Percentiles rank a stretch among this genome's conserved stretches.
These are phyloP conservation scores for Amphipoea lucens DNA, from an alignment of 2,888 invertebrate genomes.

Conservation along the genomic window DNA sequence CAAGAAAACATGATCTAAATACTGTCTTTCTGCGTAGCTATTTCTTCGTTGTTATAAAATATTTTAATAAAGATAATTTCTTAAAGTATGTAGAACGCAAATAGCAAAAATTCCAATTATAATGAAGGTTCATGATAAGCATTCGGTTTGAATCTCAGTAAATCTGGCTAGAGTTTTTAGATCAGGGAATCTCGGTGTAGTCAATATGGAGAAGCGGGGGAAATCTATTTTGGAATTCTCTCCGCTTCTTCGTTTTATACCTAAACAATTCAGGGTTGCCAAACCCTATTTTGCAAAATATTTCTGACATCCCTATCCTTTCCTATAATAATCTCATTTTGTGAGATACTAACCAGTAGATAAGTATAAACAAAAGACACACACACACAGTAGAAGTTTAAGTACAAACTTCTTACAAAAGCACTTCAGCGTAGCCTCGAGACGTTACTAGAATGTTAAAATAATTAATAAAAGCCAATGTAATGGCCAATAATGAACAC, in stretches of 20 bases:
- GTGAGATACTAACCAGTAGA: too few species aligned
- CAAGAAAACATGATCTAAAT: background rate
- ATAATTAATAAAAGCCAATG: background rate
- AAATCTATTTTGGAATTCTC: slow-evolving; percentile 7
- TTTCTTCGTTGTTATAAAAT: slow-evolving; percentile 9
- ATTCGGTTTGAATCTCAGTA: slow-evolving; percentile 26
- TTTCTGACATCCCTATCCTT: background rate
- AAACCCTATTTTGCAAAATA: background rate
- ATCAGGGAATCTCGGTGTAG: slow-evolving; percentile 10
- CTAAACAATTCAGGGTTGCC: background rate
- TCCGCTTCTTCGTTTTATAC: background rate
- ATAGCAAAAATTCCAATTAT: slow-evolving; percentile 34
- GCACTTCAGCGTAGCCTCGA: background rate
- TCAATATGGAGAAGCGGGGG: background rate
- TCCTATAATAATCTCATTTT: too few species aligned
- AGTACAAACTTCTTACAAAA: background rate
- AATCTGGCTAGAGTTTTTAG: slow-evolving; percentile 31
- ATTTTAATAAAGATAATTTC: background rate
- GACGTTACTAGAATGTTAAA: slow-evolving; percentile 1
- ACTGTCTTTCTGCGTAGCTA: background rate
- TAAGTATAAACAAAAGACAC: too few species aligned
- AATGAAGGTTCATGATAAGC: slow-evolving; percentile 37
- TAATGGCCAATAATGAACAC: too few species aligned
- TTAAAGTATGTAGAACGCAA: slow-evolving; percentile 5
- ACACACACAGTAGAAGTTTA: too few species aligned